phyloP scores from a whole-genome alignment of 2,888 invertebrate species.

The Cerceris rybyensis region DNA sequence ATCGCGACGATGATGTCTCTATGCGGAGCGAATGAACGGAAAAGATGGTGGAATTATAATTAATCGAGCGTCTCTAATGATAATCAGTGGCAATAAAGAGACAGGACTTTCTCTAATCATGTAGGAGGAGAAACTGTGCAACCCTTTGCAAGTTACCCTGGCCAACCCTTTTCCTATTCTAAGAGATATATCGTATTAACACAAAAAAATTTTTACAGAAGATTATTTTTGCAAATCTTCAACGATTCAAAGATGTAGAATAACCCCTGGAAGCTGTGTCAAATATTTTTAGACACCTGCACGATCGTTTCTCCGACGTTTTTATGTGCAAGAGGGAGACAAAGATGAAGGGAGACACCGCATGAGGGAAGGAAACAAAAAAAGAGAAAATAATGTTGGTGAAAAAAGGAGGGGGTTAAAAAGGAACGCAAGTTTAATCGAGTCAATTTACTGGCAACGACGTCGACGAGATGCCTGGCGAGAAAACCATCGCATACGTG shows the following conservation, averaged over 20 bases:
- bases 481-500: constrained; percentile 9
- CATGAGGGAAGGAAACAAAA: not conserved
- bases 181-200: no score
- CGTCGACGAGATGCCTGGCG: not conserved
- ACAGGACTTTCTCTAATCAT: no score
- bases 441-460: constrained; percentile 1
- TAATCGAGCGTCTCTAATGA: constrained; percentile 12
- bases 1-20: constrained; percentile 21
- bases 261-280: no score
- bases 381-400: not conserved
- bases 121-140: no score
- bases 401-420: not conserved
- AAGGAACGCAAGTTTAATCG: constrained; percentile 1
- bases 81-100: no score
- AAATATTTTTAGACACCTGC: no score
- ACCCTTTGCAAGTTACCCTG: no score
- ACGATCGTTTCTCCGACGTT: not conserved
- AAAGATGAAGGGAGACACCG: not conserved
- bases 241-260: no score
- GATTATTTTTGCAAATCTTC: no score
- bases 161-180: no score
- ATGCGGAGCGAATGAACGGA: not conserved
- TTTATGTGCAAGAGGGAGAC: not conserved
- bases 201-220: no score
- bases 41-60: constrained; percentile 41